Evolutionary conservation across 2,113 vertebrate species (phyloP).

Genomic region (Spea multiplicata): DNA sequence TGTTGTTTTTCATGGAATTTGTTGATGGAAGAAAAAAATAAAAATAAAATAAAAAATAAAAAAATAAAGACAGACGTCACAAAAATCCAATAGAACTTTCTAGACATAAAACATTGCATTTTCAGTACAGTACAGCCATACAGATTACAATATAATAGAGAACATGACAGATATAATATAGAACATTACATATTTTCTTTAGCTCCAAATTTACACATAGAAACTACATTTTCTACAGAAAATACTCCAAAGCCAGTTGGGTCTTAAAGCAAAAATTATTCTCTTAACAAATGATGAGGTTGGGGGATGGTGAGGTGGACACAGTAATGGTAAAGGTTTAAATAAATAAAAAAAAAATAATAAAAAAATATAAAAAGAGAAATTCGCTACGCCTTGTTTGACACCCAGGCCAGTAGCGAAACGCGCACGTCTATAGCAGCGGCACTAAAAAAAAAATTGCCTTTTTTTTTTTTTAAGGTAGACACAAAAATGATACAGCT

Average conservation of each 20-base stretch:
- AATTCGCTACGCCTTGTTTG: neutral
- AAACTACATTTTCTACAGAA: conserved; percentile 60
- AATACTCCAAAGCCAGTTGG: conserved; percentile 55
- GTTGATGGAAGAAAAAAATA: neutral
- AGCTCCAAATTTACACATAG: conserved; percentile 64
- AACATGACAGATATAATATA: conserved; percentile 36
- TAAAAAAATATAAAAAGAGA: neutral
- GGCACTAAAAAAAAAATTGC: conserved; percentile 17
- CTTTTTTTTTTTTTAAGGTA: neutral
- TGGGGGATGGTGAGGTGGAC: neutral
- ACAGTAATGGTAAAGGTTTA: neutral
- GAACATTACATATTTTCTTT: conserved; percentile 42
- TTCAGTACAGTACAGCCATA: too few relatives aligned
- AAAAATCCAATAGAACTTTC: conserved; percentile 32
- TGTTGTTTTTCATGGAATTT: conserved; percentile 16
- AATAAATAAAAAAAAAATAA: conserved; percentile 7
- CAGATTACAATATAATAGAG: conserved; percentile 43
- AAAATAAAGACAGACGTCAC: conserved; percentile 9
- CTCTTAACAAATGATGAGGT: conserved; percentile 11
- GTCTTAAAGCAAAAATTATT: conserved; percentile 46
- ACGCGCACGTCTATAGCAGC: conserved; percentile 13
- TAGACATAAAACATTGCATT: too few relatives aligned
- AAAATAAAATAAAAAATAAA: conserved; percentile 3
- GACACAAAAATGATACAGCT: conserved; percentile 19
- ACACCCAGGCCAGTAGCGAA: conserved; percentile 4